Conservation (phyloP, 2,888 invertebrate genomes). For the Notodonta dromedarius region DNA sequence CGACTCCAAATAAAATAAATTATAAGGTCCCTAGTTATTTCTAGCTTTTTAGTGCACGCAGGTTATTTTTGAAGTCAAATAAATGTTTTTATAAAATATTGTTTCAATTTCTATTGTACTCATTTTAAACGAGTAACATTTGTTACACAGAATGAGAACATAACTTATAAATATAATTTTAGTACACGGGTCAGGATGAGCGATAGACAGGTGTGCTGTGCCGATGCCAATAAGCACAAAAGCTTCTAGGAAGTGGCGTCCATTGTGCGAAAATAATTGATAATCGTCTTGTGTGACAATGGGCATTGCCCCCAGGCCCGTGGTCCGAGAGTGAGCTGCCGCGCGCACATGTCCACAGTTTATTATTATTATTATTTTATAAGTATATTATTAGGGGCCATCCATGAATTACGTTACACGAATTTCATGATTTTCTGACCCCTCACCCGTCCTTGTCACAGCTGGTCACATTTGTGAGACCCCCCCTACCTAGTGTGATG, state of each 20-base stretch:
- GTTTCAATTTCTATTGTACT: too few relatives aligned
- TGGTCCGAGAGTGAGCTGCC: constrained; percentile 6
- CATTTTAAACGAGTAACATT: too few relatives aligned
- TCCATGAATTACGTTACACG: too few relatives aligned
- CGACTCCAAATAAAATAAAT: too few relatives aligned
- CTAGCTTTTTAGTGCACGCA: too few relatives aligned
- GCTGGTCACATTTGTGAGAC: too few relatives aligned
- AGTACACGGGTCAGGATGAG: constrained; percentile 33
- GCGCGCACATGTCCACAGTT: constrained; percentile 17
- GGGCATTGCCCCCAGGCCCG: constrained; percentile 36
- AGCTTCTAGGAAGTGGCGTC: constrained; percentile 62
- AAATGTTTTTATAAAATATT: too few relatives aligned
- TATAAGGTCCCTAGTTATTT: too few relatives aligned
- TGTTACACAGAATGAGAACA: background rate
- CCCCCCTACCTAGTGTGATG: too few relatives aligned
- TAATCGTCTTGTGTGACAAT: constrained; percentile 48
- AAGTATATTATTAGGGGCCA: background rate
- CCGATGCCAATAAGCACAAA: constrained; percentile 61
- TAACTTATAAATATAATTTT: background rate
- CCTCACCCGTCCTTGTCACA: too few relatives aligned
- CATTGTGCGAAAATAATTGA: constrained; percentile 69
- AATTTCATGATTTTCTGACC: too few relatives aligned
- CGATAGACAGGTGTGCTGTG: constrained; percentile 86
- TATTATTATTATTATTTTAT: constrained; percentile 23
- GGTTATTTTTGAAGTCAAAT: too few relatives aligned